These are phyloP conservation scores for Phacellophora camtschatica DNA, from an alignment of 30 jellyfish, hydroid and myxozoan species.

Conservation along the genomic window DNA sequence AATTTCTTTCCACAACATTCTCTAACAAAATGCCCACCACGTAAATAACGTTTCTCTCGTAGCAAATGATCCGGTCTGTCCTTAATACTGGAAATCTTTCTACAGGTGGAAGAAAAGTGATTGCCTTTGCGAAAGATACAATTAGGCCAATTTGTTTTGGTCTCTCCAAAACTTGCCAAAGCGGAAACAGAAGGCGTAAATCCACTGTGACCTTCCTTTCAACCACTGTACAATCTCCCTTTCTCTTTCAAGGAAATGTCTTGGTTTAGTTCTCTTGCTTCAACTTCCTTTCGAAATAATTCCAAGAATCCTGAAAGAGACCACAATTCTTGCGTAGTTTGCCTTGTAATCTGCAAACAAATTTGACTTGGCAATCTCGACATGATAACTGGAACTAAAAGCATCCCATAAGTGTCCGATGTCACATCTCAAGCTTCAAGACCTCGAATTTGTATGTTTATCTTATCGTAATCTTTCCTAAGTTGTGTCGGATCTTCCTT, in stretches of 20 bases:
- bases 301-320: too few species aligned
- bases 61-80: not conserved
- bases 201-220: not conserved
- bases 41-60: not conserved
- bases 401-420: too few species aligned
- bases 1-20: not conserved
- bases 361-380: not conserved
- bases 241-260: not conserved
- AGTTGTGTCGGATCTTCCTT: too few species aligned
- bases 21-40: not conserved
- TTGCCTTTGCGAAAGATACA: not conserved
- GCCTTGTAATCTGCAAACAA: not conserved
- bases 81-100: not conserved
- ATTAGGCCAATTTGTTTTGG: not conserved
- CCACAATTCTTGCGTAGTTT: not conserved
- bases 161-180: not conserved
- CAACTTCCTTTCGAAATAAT: not conserved
- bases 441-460: too few species aligned
- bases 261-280: not conserved
- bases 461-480: too few species aligned
- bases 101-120: not conserved
- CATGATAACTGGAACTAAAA: not conserved
- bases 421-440: too few species aligned
- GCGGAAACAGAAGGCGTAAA: not conserved
- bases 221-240: not conserved